Base-by-base conservation (phyloP, 2,888 invertebrate genomes). In the Calameuta filiformis region DNA sequence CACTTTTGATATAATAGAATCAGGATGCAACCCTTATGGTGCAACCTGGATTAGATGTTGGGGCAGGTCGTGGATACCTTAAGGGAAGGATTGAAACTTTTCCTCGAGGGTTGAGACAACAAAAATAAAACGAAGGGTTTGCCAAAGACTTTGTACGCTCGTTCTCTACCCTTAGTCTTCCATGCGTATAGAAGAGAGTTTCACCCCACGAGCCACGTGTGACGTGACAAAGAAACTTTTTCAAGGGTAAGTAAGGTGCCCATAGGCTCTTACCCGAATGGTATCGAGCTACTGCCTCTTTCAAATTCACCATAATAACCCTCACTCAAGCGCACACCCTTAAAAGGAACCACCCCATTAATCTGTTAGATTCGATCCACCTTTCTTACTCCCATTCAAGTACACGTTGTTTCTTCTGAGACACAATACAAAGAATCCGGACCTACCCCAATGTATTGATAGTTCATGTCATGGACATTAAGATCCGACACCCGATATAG, bases 141-240 rank as follows among this genome's bases (percentile, higher is more conserved):
- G 78, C 69, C 79, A 81, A 81, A 80, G 77, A 74, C 71, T 77
- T 73, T 79, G 23, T 56, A 56, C 23, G 23, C 23, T 56, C 9
- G 9, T 56, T 56, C 23, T 15, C 40, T 9, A 40, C 23, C 40
- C 56, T 56, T 56, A 56, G 56, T 56, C 23, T 56, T 56, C 23
- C 56, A 56, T 23, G 56, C 56, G 23, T 23, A 56, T 23, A 56
- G 23, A 56, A 56, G 23, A 56, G 56, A 56, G 56, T 83, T 82
- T 83, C 74, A 78, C 80, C 81, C 77, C 80, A 77, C 77, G 71
- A 84, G 90, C 90, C 90, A 91, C 91, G 90, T 89, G 91, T 91
- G 89, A 85, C 82, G 83, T 82, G 87, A 90, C 90, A 91, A 91
- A 88, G 87, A 88, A 84, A 78, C 71, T 85, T 87, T 75, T 84